Base-by-base conservation (phyloP, 1,140 invertebrate genomes). In the Pseudomyrmex dendroicus region DNA sequence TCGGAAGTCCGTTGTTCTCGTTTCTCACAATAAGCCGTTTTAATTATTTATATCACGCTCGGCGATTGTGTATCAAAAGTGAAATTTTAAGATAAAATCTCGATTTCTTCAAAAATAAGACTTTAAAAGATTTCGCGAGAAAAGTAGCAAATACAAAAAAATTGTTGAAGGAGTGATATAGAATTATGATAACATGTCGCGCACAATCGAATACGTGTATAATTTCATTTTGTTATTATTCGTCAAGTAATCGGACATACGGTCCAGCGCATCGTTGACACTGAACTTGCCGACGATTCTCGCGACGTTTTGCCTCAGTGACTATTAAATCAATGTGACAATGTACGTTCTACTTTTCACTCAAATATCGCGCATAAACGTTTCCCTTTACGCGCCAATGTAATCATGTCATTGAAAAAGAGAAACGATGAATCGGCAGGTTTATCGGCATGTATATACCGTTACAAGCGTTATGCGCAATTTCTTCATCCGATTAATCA, bases 401-500 rank as follows among this genome's bases (percentile, higher is more conserved):
- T 73, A 73, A 73, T 74, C 68, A 25, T 62, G 59, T 66, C 78
- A 62, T 82, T 50, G 78, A 82, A 66, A 86, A 83, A 80, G 74
- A 78, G 78, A 86, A 73, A 68, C 86, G 77, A 63, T 62, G 25
- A 80, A 84, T 78, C 59, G 62, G 17, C 54, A 54, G 73, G 86
- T 87, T 78, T 59, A 73, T 35, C 35, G 35, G 35, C 35, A 35
- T 35, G 35, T 35, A 63, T 17, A 25, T 62, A 89, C 87, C 86
- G 86, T 89, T 89, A 87, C 66, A 17, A 61, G 44, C 22, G 73
- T 74, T 72, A 56, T 46, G n/a, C 70, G 56, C 76, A 74, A 84
- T 87, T 80, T 80, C 85, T 72, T 57, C 76, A 50, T 67, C 74
- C 77, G 63, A 76, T 83, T 84, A 84, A 78, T 84, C 82, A 76